Conservation (phyloP, 2,888 invertebrate genomes). For the Prosapia bicincta region DNA sequence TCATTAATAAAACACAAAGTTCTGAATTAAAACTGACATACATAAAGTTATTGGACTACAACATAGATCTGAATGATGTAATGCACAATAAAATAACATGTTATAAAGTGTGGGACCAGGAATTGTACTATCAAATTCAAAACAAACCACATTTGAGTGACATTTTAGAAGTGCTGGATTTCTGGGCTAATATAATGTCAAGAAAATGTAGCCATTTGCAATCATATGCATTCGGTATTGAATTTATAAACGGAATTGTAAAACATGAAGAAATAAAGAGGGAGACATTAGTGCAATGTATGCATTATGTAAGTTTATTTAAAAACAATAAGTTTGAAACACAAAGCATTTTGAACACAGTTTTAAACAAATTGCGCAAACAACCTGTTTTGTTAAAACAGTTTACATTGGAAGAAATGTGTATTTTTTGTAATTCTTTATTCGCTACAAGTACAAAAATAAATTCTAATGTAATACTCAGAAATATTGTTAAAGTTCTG, state of each 20-base stretch:
- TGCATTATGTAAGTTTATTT: slow-evolving; percentile 7
- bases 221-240: background rate
- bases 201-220: background rate
- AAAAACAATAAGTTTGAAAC: background rate
- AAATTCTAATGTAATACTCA: background rate
- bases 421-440: slow-evolving; percentile 14
- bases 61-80: background rate
- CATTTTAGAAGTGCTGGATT: slow-evolving; percentile 2
- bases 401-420: slow-evolving; percentile 3
- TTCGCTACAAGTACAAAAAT: slow-evolving; percentile 17
- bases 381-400: background rate
- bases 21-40: background rate
- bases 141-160: background rate
- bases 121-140: background rate
- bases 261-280: slow-evolving; percentile 2
- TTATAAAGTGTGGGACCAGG: background rate
- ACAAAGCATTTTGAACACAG: background rate
- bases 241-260: background rate
- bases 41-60: background rate
- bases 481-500: background rate
- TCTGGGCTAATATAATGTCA: background rate
- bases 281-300: slow-evolving; percentile 1
- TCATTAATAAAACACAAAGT: background rate
- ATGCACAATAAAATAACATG: background rate
- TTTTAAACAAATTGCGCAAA: background rate